phyloP scores from a whole-genome alignment of 2,888 invertebrate genomes.

The Plagodis dolabraria region DNA sequence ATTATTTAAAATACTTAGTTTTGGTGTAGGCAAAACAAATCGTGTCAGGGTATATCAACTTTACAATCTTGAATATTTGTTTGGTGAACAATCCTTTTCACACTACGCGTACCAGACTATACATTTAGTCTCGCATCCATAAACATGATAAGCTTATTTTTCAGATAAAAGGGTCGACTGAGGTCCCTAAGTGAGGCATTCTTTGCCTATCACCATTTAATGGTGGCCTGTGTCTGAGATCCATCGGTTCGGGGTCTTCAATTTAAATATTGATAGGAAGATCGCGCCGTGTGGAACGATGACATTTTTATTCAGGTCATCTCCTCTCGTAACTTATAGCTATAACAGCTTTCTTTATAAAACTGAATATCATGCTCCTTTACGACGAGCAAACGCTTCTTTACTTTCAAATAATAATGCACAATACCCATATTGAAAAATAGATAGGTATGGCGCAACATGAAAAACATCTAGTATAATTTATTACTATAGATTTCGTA shows the following conservation, averaged over 20 bases:
- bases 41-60: slow-evolving; percentile 48
- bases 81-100: slow-evolving; percentile 64
- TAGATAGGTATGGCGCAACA: too few relatives aligned
- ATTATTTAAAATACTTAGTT: slow-evolving; percentile 21
- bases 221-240: slow-evolving; percentile 73
- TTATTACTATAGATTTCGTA: too few relatives aligned
- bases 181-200: slow-evolving; percentile 76
- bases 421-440: too few relatives aligned
- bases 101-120: slow-evolving; percentile 56
- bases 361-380: slow-evolving; percentile 26
- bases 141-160: slow-evolving; percentile 81
- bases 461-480: too few relatives aligned
- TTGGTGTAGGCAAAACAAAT: slow-evolving; percentile 40
- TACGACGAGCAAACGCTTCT: neutral
- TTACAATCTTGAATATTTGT: slow-evolving; percentile 62
- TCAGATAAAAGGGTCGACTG: slow-evolving; percentile 77
- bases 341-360: slow-evolving; percentile 41
- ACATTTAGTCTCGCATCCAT: slow-evolving; percentile 71
- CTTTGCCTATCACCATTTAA: slow-evolving; percentile 78
- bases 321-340: slow-evolving; percentile 47
- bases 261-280: slow-evolving; percentile 79
- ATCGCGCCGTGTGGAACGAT: slow-evolving; percentile 52
- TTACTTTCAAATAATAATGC: too few relatives aligned
- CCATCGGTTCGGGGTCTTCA: slow-evolving; percentile 68
- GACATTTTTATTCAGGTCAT: slow-evolving; percentile 59